Percentiles rank a stretch among this genome's conserved stretches.
These are phyloP conservation scores for Tenebrosternarchus preto DNA, from an alignment of 2,113 vertebrate genomes.

Conservation along the genomic window DNA sequence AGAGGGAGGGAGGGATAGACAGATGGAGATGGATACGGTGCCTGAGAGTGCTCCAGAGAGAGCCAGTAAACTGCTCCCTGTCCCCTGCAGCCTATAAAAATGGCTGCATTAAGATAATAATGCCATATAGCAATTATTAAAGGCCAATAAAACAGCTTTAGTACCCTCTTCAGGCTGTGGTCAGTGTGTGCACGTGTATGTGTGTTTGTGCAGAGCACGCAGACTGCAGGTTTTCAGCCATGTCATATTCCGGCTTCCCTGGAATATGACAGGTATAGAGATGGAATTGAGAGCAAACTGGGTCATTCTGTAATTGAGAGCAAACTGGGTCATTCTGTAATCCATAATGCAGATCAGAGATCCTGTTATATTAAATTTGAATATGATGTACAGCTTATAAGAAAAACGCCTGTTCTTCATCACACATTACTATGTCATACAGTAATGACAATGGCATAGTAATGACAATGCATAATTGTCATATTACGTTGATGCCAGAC, in stretches of 20 bases:
- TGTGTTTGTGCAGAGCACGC: not conserved
- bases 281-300: slow-evolving; percentile 41
- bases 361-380: slow-evolving; percentile 36
- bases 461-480: not conserved
- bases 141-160: slow-evolving; percentile 69
- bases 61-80: slow-evolving; percentile 65
- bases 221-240: not conserved
- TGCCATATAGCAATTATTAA: slow-evolving; percentile 71
- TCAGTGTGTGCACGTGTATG: slow-evolving; percentile 4
- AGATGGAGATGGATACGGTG: slow-evolving; percentile 63
- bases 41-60: slow-evolving; percentile 57
- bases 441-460: too few species aligned
- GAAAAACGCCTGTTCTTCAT: slow-evolving; percentile 19
- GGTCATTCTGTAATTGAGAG: slow-evolving; percentile 45
- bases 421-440: slow-evolving; percentile 1
- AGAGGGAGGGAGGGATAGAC: slow-evolving; percentile 49
- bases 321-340: slow-evolving; percentile 39
- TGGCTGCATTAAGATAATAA: slow-evolving; percentile 69
- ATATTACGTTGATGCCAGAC: not conserved
- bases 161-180: slow-evolving; percentile 64
- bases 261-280: slow-evolving; percentile 3
- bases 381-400: slow-evolving; percentile 28
- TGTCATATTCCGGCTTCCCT: not conserved
- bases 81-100: slow-evolving; percentile 68
- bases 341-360: slow-evolving; percentile 32